Evolutionary conservation across 2,888 invertebrate species (phyloP), one percentile per base, ranked within the genome.

Genomic region (Tinea semifulvella): DNA sequence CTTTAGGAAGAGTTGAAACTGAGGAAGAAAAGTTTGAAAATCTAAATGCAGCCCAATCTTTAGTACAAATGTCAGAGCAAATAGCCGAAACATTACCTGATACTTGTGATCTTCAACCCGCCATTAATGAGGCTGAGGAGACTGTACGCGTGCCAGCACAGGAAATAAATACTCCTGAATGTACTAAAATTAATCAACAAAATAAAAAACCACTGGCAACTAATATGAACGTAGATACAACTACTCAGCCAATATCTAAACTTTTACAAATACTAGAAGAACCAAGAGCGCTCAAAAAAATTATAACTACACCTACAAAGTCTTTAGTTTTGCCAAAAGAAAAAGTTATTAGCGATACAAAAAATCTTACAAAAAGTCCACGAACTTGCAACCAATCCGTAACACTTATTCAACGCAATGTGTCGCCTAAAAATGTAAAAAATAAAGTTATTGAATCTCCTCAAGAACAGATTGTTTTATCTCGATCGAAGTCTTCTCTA

Each of bases 181-280:
- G n/a, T 31, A 31, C 5, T n/a, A 31, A 11, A 11, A 11, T n/a
- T 5, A 31, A 11, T 31, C 4, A 11, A 31, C 7, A 31, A 31
- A 31, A 8, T 31, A 31, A 31, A 11, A 11, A 7, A 8, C 4
- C 11, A 7, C 6, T 11, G 11, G 4, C 8, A 4, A 5, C 7
- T 31, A 11, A 31, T 7, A 31, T 5, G 11, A 5, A 31, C n/a
- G 11, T 5, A 31, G 11, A 11, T 5, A 4, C 13, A 31, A 5
- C 4, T 7, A 31, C 31, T 31, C 10, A 22, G 7, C 22, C 20
- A 11, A 40, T 14, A 2, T 82, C 84, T 1, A 85, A 84, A 63
- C 57, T 86, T 35, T 61, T 85, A 47, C 84, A 85, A 59, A 83
- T 85, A 46, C 62, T 85, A 50, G 84, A 84, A 53, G 83, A 84